Evolutionary conservation across 1,140 invertebrate species (phyloP).

Genomic region (Cherax quadricarinatus): DNA sequence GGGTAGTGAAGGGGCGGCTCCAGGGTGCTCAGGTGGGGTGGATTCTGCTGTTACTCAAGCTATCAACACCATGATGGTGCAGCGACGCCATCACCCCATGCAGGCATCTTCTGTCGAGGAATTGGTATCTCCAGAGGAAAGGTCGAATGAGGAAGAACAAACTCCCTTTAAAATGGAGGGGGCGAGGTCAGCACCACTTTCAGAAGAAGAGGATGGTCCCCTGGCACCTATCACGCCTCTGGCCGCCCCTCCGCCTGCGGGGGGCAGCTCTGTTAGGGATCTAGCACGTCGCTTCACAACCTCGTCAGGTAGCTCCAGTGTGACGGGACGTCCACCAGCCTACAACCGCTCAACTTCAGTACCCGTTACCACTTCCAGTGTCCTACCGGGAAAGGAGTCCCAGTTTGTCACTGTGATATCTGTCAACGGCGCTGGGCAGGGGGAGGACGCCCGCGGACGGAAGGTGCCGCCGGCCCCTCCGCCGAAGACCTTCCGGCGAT

Average conservation of each 20-base stretch:
- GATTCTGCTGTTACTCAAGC: constrained; percentile 71
- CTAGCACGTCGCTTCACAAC: constrained; percentile 76
- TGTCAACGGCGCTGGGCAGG: constrained; percentile 82
- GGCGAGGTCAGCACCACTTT: constrained; percentile 8
- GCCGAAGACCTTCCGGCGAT: constrained; percentile 75
- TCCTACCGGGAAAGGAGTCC: constrained; percentile 75
- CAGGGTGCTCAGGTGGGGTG: constrained; percentile 59
- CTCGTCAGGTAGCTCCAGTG: constrained; percentile 37
- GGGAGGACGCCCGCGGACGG: constrained; percentile 69
- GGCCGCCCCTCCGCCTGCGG: constrained; percentile 48
- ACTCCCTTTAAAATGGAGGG: constrained; percentile 31
- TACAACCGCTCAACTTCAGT: constrained; percentile 69
- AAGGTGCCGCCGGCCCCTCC: constrained; percentile 76
- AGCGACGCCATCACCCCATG: constrained; percentile 47
- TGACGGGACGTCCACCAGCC: constrained; percentile 55
- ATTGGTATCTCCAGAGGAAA: constrained; percentile 1
- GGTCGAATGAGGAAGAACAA: background rate
- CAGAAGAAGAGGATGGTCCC: constrained; percentile 54
- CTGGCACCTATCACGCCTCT: constrained; percentile 61
- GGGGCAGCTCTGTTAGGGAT: constrained; percentile 67
- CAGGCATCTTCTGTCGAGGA: constrained; percentile 21
- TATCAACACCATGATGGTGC: constrained; percentile 70
- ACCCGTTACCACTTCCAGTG: constrained; percentile 25
- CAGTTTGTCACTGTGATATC: constrained; percentile 93
- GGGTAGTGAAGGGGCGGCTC: constrained; percentile 58